These are phyloP conservation scores for Ciconia maguari DNA, from an alignment of 2,113 vertebrate genomes.

Conservation along the genomic window DNA sequence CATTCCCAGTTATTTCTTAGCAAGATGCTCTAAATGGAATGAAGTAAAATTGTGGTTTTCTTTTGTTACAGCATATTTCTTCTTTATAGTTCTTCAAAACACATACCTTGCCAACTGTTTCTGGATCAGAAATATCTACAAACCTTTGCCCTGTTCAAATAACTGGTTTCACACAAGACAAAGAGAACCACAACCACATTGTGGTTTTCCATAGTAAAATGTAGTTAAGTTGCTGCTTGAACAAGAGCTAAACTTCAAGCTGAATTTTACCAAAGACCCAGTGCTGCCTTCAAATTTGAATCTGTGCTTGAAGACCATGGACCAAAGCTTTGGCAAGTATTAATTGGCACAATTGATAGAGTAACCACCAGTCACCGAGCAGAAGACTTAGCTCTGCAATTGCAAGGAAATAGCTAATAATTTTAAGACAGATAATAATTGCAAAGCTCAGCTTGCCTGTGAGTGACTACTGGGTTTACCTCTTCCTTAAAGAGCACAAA, in stretches of 20 bases:
- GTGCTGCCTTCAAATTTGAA: background rate
- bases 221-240: background rate
- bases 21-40: background rate
- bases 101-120: background rate
- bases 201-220: background rate
- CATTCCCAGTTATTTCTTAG: background rate
- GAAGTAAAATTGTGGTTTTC: background rate
- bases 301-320: background rate
- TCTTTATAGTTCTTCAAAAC: background rate
- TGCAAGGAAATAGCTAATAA: background rate
- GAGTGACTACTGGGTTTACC: background rate
- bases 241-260: background rate
- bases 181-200: background rate
- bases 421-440: background rate
- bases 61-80: background rate
- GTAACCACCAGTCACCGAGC: background rate
- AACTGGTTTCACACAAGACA: slow-evolving; percentile 2
- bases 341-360: background rate
- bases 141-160: background rate
- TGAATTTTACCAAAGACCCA: background rate
- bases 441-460: background rate
- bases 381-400: background rate
- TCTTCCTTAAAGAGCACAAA: background rate
- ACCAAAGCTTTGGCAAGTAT: background rate
- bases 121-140: background rate